Base-by-base conservation (phyloP, 2,113 vertebrate species). In the Myiopsitta monachus region DNA sequence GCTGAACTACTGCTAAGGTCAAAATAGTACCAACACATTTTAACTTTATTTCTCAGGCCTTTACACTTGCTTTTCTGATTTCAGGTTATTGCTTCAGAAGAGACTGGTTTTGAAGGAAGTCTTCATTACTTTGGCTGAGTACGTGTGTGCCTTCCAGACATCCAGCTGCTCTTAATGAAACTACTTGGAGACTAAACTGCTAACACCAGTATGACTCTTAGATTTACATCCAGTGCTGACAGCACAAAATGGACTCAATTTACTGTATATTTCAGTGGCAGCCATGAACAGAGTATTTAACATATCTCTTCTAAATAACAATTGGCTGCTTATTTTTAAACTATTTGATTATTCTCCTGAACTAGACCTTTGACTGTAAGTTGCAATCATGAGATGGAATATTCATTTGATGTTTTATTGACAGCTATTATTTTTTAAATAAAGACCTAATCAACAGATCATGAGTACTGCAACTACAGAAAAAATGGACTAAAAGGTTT, bases 361-460 rank as follows among this genome's bases (percentile, higher is more conserved):
- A 46, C 27, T 68, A 92, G 63, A 87, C 10, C 18, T 57, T 63
- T 76, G 63, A 80, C 47, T 31, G 39, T 33, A 90, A 90, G 31
- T 33, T 82, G 47, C 14, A 68, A 49, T 82, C 70, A 77, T 67
- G 59, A 44, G 47, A 62, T 52, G 54, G 76, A 54, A 66, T 89
- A 94, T 94, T 94, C 89, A 26, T 64, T 92, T 74, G 41, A 70
- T 67, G n/a, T 68, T 62, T 93, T 91, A 94, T 59, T 96, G 57
- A 72, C 28, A 66, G 38, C 33, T 86, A 14, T 44, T 28, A 12
- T 57, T 91, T 90, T 64, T 61, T 33, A 86, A 82, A 55, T 59
- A 74, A 85, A 68, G 75, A 90, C 52, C 15, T 49, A 55, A 67
- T 41, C 31, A 74, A 69, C 39, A 64, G 38, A 82, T 72, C 43